Evolutionary conservation across 2,888 invertebrate genomes (phyloP), one percentile per base, ranked within the genome.

Genomic region (Pimpla rufipes): DNA sequence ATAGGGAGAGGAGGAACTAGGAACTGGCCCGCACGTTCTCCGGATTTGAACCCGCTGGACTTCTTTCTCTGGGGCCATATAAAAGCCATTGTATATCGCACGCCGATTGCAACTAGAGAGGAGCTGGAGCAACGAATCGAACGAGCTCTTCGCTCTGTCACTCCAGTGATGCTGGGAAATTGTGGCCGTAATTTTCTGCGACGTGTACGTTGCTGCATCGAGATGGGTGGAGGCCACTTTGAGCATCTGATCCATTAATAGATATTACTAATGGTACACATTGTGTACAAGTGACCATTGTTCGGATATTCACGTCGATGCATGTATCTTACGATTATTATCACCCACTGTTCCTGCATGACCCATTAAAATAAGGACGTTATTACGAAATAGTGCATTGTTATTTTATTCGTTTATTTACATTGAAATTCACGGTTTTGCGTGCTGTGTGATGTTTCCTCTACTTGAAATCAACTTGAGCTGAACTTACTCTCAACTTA

Each of bases 21-120:
- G 6, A 47, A 62, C 7, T 80, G 80, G 75, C 74, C 75, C 0
- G 59, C 59, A 1, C 74, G 68, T 2, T 80, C 80, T 0, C 74
- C 75, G 7, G 74, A 80, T 37, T 7, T 45, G 2, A 80, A 64
- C 5, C 79, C 74, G 0, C 35, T 74, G 1, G 79, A 79, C 11
- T 73, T 80, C 16, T 64, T 52, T 13, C 40, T 77, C 2, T 77
- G 77, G 77, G 57, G 77, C 5, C 52, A 55, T 29, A 18, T 80
- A 0, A 80, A 80, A 55, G 23, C 68, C 1, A 37, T 16, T 1
- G 23, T 80, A 0, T 75, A 80, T 18, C 40, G 74, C 0, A 35
- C 35, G 5, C 37, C 62, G 0, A 37, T 64, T 5, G 13, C 6
- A 3, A 75, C 2, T 8, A 2, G 1, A 4, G 40, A 37, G 7